Evolutionary conservation across 2,888 invertebrate genomes (phyloP), one percentile per base, ranked within the genome.

Genomic region (Athetis lepigone): DNA sequence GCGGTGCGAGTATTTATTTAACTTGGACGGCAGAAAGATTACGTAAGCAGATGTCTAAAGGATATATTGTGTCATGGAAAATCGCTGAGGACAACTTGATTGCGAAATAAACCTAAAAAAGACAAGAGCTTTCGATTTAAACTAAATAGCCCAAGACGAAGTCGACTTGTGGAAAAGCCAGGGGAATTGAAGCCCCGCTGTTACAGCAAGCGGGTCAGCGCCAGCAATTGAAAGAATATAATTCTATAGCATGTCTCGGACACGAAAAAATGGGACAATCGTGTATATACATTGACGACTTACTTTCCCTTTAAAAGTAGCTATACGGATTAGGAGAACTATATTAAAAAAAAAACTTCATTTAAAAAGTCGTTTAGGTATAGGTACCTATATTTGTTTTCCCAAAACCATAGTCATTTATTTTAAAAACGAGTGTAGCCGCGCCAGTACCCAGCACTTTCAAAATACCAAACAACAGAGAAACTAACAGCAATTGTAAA

Each of bases 21-120:
- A 52, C 11, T 25, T 65, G 43, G 43, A 79, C 21, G 49, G 43
- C 19, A 63, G 46, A 47, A 46, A 45, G 51, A 60, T 67, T 70
- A 56, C 33, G 45, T 58, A 60, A 67, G 46, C 52, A 74, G 65
- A 75, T 72, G 62, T 68, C 60, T 58, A 46, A 68, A 47, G 55
- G 62, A 66, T 65, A 68, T 68, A 64, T 76, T 79, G 70, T 29
- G 63, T 59, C 42, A 56, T 39, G 23, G 64, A 58, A 72, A 79
- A 76, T 78, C 77, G 66, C 75, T 61, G 55, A 79, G 79, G 85
- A 83, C 77, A 78, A 75, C 76, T 82, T 85, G 85, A 87, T 88
- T 85, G 82, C 80, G 67, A 83, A 86, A 84, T 85, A 87, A 87
- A 82, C 84, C 82, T 75, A 75, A 80, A 78, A 79, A 83, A 83